Evolutionary conservation across 2,113 vertebrate species (phyloP), one percentile per base, ranked within the genome.

Genomic region (Scopus umbretta): DNA sequence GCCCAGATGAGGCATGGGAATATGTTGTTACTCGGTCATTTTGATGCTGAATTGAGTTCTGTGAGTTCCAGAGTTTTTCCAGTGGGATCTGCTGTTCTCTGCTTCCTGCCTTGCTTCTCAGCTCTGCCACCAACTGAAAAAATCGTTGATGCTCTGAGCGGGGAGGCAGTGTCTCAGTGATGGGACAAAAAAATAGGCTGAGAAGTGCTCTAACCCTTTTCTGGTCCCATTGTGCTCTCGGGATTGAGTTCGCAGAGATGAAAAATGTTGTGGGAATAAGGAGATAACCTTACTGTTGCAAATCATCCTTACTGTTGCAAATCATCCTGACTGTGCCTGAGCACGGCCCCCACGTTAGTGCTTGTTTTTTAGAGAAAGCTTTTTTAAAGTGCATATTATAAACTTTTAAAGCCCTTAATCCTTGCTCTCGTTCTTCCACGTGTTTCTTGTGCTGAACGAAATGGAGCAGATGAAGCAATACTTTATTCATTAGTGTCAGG

Each of bases 401-500:
- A 80, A 91, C 62, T 71, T 94, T 11, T 58, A 58, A 94, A 89
- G 19, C 49, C 34, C 66, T 65, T 89, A 88, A 91, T 94, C 34
- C 80, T 88, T 86, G 45, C 27, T 29, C 38, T 81, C 3, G 0
- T 95, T 94, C 47, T 81, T 91, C 61, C 73, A 5, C 62, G 55
- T 75, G 23, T 85, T 88, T 80, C 55, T 89, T 90, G 32, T 1
- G 3, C 83, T 85, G 66, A 92, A 88, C 3, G 55, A 92, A 76
- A 63, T 80, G 71, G 73, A 93, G 78, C 61, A 42, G 66, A 93
- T 88, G 90, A 90, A 96, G 40, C 89, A 93, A 78, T 92, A 30
- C 84, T 97, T 92, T 50, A 90, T 88, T 96, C 78, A 47, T 95
- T 88, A 87, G 61, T 85, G 87, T 92, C 87, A 95, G 81, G 61